Evolutionary conservation across 2,888 invertebrate genomes (phyloP).

Genomic region (Tetropium fuscum): DNA sequence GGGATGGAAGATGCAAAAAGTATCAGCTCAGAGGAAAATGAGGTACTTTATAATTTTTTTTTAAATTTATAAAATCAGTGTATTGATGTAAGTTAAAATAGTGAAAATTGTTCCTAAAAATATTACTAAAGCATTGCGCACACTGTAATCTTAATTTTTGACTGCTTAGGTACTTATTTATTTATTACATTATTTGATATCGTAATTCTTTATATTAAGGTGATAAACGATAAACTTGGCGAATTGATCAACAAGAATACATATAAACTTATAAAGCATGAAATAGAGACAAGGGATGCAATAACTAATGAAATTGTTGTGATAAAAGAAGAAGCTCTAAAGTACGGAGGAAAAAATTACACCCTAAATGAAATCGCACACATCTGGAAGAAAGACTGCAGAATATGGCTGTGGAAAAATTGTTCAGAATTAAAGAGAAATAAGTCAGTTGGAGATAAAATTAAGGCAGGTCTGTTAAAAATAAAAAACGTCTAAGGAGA

Average conservation of each 20-base stretch:
- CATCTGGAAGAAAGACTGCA: slow-evolving; percentile 78
- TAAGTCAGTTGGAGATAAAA: slow-evolving; percentile 53
- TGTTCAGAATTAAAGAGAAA: slow-evolving; percentile 51
- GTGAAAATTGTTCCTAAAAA: not conserved
- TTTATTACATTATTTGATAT: too few relatives aligned
- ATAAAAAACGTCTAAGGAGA: slow-evolving; percentile 14
- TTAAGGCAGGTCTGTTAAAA: slow-evolving; percentile 35
- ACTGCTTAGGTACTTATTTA: too few relatives aligned
- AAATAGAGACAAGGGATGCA: slow-evolving; percentile 54
- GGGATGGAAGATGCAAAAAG: slow-evolving; percentile 49
- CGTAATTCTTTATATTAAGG: slow-evolving; percentile 16
- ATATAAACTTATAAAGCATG: slow-evolving; percentile 20
- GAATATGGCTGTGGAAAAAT: slow-evolving; percentile 75
- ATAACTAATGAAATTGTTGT: slow-evolving; percentile 58
- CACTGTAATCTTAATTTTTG: too few relatives aligned
- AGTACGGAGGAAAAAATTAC: slow-evolving; percentile 70
- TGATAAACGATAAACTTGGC: slow-evolving; percentile 32
- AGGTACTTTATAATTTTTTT: slow-evolving; percentile 24
- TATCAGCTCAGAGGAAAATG: slow-evolving; percentile 42
- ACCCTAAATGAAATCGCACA: slow-evolving; percentile 72
- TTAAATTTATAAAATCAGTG: too few relatives aligned
- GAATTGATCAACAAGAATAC: slow-evolving; percentile 30
- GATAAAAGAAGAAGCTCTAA: slow-evolving; percentile 69
- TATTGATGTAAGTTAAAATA: too few relatives aligned
- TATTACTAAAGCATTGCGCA: too few relatives aligned